Evolutionary conservation across 2,113 vertebrate genomes (phyloP), one percentile per base, ranked within the genome.

Genomic region (Ivindomyrus marchei): DNA sequence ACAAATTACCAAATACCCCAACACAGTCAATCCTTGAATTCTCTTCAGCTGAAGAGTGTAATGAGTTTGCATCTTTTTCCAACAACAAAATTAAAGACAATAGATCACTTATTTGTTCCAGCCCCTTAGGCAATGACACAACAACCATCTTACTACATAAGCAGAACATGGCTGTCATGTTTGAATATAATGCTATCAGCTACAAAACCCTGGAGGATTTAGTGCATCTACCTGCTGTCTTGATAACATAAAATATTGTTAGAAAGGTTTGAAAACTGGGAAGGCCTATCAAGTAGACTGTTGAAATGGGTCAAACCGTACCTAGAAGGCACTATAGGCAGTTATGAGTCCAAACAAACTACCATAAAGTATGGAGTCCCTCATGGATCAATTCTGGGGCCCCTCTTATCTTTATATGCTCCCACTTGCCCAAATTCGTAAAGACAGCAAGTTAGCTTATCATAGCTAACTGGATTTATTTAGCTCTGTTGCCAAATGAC

Each of bases 51-150:
- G 36, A 62, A 36, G 53, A 87, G n/a, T 77, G 58, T 49, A 77
- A 77, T 88, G 85, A 90, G 24, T 77, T 90, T 88, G 85, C 19
- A 17, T 77, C 1, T 24, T 88, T 88, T 88, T 88, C 86, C 46
- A 24, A 8, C 17, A 19, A 87, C 31, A 77, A 88, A 90, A 90
- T 88, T 52, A 15, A 90, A 86, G n/a, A 27, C 17, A 87, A 74
- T 4, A 58, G 2, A 66, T 46, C 19, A 7, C 7, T 21, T 8
- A 45, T 49, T 85, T n/a, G 45, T 11, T 87, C 45, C n/a, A 31
- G 6, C 42, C 11, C 47, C 11, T 11, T 27, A 66, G 58, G 58
- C 58, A 66, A 27, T n/a, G 24, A 10, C 9, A 66, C 4, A 1
- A 66, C 8, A 58, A 58, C 56, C 21, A n/a, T 58, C 56, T 58